Evolutionary conservation across 2,888 invertebrate genomes (phyloP), one percentile per base, ranked within the genome.

Genomic region (Chymomyza fuscimana): DNA sequence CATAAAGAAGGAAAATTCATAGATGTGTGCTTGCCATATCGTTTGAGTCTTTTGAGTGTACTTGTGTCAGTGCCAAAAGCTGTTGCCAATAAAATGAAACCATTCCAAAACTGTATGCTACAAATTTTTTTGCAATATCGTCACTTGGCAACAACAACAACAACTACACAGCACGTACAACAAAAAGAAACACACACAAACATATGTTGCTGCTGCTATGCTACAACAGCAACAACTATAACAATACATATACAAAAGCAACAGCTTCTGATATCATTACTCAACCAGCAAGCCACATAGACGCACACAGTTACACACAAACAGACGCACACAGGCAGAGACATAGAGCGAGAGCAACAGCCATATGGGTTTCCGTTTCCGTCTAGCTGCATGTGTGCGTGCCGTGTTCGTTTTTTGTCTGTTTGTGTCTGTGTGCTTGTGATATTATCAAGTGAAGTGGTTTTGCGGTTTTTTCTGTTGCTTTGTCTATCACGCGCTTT

Each of bases 401-500:
- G 51, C 9, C 32, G 32, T 32, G 32, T 32, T 7, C 32, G 32
- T 9, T 32, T 32, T 32, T 32, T 32, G 12, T 50, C 16, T 67
- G 50, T 62, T 3, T 54, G n/a, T 25, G 4, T 77, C 72, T 62
- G 16, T 56, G 60, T 51, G 5, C 54, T 63, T 73, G 74, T 70
- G 86, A 87, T 85, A 87, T 81, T 87, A 85, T 85, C 85, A 85
- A 87, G 83, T 85, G 83, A 83, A 85, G 86, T 87, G 86, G 87
- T 87, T 80, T 77, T 81, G 85, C 76, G 86, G 87, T 80, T 83
- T 74, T 77, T 73, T 68, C 68, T 66, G 68, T 76, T 77, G 77
- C 81, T 73, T 81, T 85, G 80, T 78, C 83, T 84, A 80, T 84
- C 73, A 71, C 67, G 67, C 59, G 72, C 64, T 32, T 32, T 32